Evolutionary conservation across 2,888 invertebrate genomes (phyloP), one percentile per base, ranked within the genome.

Genomic region (Synanthedon andrenaeformis): DNA sequence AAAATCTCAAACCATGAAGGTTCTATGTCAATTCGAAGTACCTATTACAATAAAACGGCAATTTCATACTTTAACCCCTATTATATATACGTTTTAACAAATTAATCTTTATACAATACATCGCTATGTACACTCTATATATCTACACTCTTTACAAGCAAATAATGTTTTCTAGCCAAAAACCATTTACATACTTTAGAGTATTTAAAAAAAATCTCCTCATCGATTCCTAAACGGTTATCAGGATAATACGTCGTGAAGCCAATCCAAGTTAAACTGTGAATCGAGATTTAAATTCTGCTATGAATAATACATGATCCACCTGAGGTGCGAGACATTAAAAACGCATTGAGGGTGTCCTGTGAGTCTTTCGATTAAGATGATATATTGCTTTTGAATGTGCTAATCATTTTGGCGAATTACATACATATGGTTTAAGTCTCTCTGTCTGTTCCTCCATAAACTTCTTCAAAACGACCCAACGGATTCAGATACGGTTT

Each of bases 321-420:
- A 77, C 76, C 76, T 73, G 68, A 66, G 51, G 68, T 73, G 74
- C 63, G 79, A 76, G 76, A 78, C 77, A 81, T 82, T 82, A 81
- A 81, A 80, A 77, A 71, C 79, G 72, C 79, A 75, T 80, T 74
- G n/a, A 66, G 62, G 58, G 59, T 64, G 61, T 64, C 77, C 77
- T 72, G 73, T 71, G 74, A 67, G 62, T 59, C 42, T 51, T 58
- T 58, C 60, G 63, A 51, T 13, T 12, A 35, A 4, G 61, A 57
- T 68, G 69, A 72, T 64, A 66, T 65, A 70, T 64, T 68, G 63
- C 62, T 55, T 54, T 41, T 53, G 42, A 42, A 52, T n/a, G 17
- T 14, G 41, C 14, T 41, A 49, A 52, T 52, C 48, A 52, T 19
- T 49, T 13, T 12, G 45, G 45, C 2, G 45, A 14, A 45, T 45